A percentile compares a stretch with the other conserved stretches of the same genome.
Conservation (phyloP, 2,113 vertebrate genomes). For the Leptobrachium ailaonicum region DNA sequence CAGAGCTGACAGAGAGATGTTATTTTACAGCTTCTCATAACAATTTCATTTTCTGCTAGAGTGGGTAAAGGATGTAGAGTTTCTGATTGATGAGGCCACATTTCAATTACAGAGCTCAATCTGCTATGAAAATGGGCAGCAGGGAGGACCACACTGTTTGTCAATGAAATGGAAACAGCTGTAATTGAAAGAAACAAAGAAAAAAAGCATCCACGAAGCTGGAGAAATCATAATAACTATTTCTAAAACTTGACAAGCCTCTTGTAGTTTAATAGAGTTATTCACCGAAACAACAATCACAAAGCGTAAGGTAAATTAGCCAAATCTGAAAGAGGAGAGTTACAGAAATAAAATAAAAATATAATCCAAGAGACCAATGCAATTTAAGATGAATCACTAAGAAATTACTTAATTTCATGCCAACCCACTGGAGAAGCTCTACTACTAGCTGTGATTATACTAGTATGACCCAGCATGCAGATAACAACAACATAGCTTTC, state of each 20-base stretch:
- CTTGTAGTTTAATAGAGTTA: too few relatives aligned
- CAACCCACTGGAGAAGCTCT: too few relatives aligned
- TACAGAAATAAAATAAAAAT: too few relatives aligned
- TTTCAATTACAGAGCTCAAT: constrained; percentile 40
- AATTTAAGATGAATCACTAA: too few relatives aligned
- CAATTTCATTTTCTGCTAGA: constrained; percentile 47
- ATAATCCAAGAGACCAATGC: too few relatives aligned
- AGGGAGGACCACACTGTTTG: constrained; percentile 14
- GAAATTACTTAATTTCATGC: too few relatives aligned
- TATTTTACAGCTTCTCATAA: constrained; percentile 34
- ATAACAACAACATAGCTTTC: too few relatives aligned
- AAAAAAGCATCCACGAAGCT: background rate
- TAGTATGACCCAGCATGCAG: too few relatives aligned
- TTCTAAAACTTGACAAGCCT: background rate
- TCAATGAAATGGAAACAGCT: constrained; percentile 8
- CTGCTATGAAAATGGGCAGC: constrained; percentile 32
- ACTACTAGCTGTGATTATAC: too few relatives aligned
- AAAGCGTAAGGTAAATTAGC: too few relatives aligned
- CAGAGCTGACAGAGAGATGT: constrained; percentile 4
- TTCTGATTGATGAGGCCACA: constrained; percentile 37
- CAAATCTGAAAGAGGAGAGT: too few relatives aligned
- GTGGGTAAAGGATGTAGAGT: constrained; percentile 14
- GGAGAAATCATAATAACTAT: background rate
- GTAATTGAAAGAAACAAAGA: background rate
- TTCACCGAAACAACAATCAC: too few relatives aligned